Base-by-base conservation (phyloP, 2,888 invertebrate species). In the Meiosimyza decipiens region DNA sequence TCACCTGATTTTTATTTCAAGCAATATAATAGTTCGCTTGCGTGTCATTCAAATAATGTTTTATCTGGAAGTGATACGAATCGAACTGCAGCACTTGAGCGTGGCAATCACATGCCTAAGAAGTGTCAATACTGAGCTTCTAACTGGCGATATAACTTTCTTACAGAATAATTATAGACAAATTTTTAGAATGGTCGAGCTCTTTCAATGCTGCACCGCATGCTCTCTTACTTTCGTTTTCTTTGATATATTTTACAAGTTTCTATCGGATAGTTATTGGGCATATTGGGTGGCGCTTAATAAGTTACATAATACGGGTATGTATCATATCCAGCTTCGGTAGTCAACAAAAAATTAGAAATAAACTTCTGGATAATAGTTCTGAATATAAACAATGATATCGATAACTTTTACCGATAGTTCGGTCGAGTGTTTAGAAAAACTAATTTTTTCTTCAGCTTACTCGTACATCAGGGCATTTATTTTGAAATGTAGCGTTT, bases 31-130 rank as follows among this genome's bases (percentile, higher is more conserved):
- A 16, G 22, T 22, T 15, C 57, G 22, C 1, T 3, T 57, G 11
- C 57, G 57, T 15, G 22, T 57, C 13, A 28, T 28, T 11, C 57
- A 57, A 57, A 57, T 57, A 57, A 57, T 28, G 28, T 57, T 57
- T 28, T 11, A 28, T 1, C 16, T 57, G 22, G 57, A 57, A 18
- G 11, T 57, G 18, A 13, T 57, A 57, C 57, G 57, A 22, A 22
- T 4, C 6, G 12, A 22, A 5, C 13, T 57, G 9, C 11, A 57
- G n/a, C 22, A 57, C 2, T 28, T 57, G 28, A 57, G 18, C 15
- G 22, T 13, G 13, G 22, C 16, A 28, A 57, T 57, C 15, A 3
- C 13, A 7, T 18, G 28, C 12, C 15, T 57, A 57, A 6, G 6
- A 6, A 13, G 15, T 9, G 28, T 3, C 0, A 13, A 12, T 12